A percentile compares a stretch with the other conserved stretches of the same genome.
Conservation (phyloP, 2,797 vertebrate species). For the Pipistrellus kuhlii region DNA sequence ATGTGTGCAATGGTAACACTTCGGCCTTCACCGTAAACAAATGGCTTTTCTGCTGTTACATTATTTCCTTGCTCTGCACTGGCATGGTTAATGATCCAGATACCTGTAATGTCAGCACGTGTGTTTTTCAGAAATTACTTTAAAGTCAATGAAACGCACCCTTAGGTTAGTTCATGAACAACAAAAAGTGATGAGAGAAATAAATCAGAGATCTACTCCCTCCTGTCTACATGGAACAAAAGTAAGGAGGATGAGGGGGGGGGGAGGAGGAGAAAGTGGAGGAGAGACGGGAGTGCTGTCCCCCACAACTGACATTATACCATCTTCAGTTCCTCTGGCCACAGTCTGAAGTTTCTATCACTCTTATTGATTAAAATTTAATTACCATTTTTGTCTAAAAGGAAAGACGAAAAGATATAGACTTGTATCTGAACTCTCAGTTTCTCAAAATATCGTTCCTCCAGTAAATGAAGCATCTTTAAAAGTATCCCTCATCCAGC, state of each 20-base stretch:
- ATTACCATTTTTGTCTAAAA: slow-evolving; percentile 51
- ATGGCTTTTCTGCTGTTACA: slow-evolving; percentile 43
- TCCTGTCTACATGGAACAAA: slow-evolving; percentile 50
- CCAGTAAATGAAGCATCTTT: neutral
- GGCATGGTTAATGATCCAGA: slow-evolving; percentile 74
- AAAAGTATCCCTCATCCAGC: neutral
- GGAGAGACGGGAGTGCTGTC: neutral
- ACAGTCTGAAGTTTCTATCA: neutral
- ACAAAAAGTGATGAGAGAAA: neutral
- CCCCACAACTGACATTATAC: neutral
- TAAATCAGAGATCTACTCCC: slow-evolving; percentile 34
- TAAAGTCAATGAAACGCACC: slow-evolving; percentile 38
- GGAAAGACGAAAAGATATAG: neutral
- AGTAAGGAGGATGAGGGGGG: neutral
- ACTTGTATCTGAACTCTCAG: slow-evolving; percentile 1
- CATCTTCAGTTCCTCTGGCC: neutral
- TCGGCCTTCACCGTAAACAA: slow-evolving; percentile 49
- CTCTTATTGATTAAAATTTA: neutral
- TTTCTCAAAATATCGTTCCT: slow-evolving; percentile 28
- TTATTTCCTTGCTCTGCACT: neutral
- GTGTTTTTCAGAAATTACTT: slow-evolving; percentile 61
- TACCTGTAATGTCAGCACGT: slow-evolving; percentile 56
- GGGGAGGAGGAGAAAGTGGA: neutral
- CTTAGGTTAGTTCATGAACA: slow-evolving; percentile 58
- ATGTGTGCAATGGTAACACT: neutral